Evolutionary conservation across 2,113 vertebrate genomes (phyloP), one percentile per base, ranked within the genome.

Genomic region (Tringa solitaria): DNA sequence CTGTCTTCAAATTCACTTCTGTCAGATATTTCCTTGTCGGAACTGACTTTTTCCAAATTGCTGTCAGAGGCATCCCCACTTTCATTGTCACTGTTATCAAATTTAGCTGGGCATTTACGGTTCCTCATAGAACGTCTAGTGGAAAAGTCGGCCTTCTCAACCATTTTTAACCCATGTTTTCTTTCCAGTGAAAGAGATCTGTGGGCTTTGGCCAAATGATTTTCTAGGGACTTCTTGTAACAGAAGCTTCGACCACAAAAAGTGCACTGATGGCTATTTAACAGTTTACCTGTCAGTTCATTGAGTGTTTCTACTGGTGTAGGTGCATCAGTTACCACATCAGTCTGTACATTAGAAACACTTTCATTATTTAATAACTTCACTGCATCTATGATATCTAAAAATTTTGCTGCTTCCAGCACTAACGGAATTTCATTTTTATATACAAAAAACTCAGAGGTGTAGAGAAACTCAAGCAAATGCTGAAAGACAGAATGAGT

Each of bases 371-470:
- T 98, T 48, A 99, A 96, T 89, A 99, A 94, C 89, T 99, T 99
- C 15, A 99, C 98, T 28, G 99, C 98, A 73, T 99, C 99, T 96
- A 99, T 99, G 97, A 99, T 99, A 96, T 99, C 99, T 91, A 99
- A 98, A 97, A 99, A 99, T 56, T 99, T 98, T 27, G 99, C 99
- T 0, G 99, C 99, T 97, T 99, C 98, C 35, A 98, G 96, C 35
- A 99, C 97, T 85, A 98, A 97, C 0, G 98, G 98, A 73, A 99
- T 98, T 84, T 99, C 99, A 57, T 97, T 98, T 87, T 99, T 98
- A 93, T 98, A 97, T 12, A 99, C 98, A 21, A 98, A 97, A 80
- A 99, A 99, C 89, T 99, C 98, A 7, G 99, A 99, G 1, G 99
- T 99, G 96, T 99, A 99, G 30, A 99, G 97, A 93, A 99, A 99